Evolutionary conservation across 2,797 vertebrate genomes (phyloP).

Genomic region (Petrocephalus schoutedeni): DNA sequence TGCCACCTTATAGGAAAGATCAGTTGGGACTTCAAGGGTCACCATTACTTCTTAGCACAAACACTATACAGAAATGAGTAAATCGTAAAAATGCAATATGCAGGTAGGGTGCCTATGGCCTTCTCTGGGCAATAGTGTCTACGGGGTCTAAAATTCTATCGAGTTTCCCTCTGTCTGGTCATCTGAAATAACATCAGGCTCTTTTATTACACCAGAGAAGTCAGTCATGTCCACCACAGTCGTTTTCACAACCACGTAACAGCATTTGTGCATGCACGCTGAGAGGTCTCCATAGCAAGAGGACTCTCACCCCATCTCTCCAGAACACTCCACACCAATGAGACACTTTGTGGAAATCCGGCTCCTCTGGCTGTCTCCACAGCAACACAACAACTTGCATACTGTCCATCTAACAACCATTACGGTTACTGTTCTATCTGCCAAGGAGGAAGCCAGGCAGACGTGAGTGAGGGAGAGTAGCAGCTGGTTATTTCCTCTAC

Average conservation of each 20-base stretch:
- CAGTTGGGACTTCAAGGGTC: background rate
- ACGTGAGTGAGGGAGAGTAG: background rate
- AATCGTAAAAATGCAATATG: background rate
- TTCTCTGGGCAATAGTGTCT: background rate
- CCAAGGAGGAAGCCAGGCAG: background rate
- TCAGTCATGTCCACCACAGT: background rate
- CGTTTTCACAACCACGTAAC: background rate
- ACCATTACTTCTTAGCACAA: background rate
- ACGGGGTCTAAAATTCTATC: background rate
- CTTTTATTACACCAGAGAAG: background rate
- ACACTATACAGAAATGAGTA: background rate
- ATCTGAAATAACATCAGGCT: background rate
- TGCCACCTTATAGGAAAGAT: background rate
- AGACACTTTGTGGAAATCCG: background rate
- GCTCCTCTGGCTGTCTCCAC: background rate
- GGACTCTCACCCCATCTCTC: too few relatives aligned
- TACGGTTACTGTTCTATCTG: background rate
- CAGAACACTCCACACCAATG: too few relatives aligned
- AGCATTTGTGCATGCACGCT: background rate
- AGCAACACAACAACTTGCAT: background rate
- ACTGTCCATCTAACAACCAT: background rate
- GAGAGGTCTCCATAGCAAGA: too few relatives aligned
- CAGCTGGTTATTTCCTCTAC: slow-evolving; percentile 7
- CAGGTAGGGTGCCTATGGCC: background rate
- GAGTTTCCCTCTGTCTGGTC: background rate